phyloP scores from a whole-genome alignment of 1,140 invertebrate species.

The Oncopodura yosiiana region DNA sequence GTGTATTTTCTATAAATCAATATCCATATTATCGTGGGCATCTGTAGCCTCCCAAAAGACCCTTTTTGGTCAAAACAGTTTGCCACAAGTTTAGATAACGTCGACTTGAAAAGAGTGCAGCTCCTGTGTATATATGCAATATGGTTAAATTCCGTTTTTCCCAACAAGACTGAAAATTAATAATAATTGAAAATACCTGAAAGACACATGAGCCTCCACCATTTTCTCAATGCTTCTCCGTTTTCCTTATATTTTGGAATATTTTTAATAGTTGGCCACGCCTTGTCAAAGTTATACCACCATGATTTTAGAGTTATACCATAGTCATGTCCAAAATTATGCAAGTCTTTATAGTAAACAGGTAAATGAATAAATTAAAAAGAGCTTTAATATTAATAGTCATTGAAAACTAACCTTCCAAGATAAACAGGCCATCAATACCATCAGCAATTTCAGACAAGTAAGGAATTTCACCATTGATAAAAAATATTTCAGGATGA shows the following conservation, averaged over 20 bases:
- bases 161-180: no score
- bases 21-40: constrained; percentile 18
- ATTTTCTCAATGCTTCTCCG: constrained; percentile 8
- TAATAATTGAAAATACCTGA: no score
- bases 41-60: constrained; percentile 15
- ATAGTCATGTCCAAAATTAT: constrained; percentile 22
- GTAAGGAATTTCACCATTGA: constrained; percentile 21
- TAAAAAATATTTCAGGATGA: constrained; percentile 22
- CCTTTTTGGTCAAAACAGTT: constrained; percentile 18
- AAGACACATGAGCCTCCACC: no score
- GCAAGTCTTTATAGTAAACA: constrained; percentile 18
- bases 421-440: constrained; percentile 17
- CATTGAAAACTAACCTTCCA: no score
- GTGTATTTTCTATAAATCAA: no score
- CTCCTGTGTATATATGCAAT: no score
- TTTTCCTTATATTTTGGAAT: constrained; percentile 1
- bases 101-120: constrained; percentile 18
- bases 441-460: constrained; percentile 11
- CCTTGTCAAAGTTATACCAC: constrained; percentile 17
- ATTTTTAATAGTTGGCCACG: no score
- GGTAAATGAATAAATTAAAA: not conserved
- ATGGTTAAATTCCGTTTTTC: no score
- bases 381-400: not conserved
- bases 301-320: constrained; percentile 6
- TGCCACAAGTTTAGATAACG: constrained; percentile 25